Base-by-base conservation (phyloP, 1,140 invertebrate species). In the Frieseomelitta varia region DNA sequence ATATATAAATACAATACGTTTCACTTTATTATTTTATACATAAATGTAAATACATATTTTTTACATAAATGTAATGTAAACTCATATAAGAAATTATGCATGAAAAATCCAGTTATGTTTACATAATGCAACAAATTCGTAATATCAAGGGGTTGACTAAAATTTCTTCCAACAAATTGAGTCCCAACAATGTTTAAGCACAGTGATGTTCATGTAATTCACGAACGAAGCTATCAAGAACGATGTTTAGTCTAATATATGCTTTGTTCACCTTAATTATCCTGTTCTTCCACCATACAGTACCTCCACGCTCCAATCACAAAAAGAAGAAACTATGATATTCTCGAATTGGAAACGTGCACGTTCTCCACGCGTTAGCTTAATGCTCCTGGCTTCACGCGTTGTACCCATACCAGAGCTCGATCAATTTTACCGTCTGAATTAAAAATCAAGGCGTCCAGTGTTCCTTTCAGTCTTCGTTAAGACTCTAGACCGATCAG, bases 351-450 rank as follows among this genome's bases (percentile, higher is more conserved):
- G 55, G 27, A 61, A 58, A 80, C 19, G n/a, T 10, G 30, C 19
- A 30, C 34, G 55, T 72, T 80, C 39, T 53, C 39, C 17, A 19
- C 10, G 4, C 58, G 10, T 61, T 19, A 1, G 51, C 65, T n/a
- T 34, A 53, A 65, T 34, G 47, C 14, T 71, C 4, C 17, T 39
- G 47, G 11, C 63, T 30, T 27, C 6, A 19, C 63, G 17, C n/a
- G 75, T 65, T 79, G 11, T 47, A 21, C 51, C 47, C 39, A 53
- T 63, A 67, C 47, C 14, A 10, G 14, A 1, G 4, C 12, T 21
- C 19, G 21, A 78, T 76, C 61, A 78, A 71, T 83, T 78, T 47
- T 77, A 14, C 30, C 34, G 69, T 75, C 53, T 65, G 71, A 81
- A 76, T 77, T 76, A 71, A 71, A 67, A 84, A 79, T 77, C 63